Conservation (phyloP, 2,888 invertebrate genomes). For the Trissoscelio sp. region DNA sequence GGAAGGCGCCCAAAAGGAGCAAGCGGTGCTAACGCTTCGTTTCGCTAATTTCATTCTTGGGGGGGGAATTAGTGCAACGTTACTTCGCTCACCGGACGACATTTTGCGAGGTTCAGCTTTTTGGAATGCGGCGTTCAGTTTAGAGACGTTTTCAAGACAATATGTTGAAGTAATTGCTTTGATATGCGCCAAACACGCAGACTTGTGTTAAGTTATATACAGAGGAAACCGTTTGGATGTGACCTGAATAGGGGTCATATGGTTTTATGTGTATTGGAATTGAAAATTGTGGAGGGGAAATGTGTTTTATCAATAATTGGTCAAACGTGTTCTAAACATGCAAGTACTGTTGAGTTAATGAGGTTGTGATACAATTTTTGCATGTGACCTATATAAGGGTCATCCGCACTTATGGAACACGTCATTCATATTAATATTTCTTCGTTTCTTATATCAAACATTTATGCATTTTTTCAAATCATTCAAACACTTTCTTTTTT, state of each 20-base stretch:
- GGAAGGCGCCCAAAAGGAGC: constrained; percentile 75
- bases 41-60: constrained; percentile 71
- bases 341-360: constrained; percentile 27
- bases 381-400: constrained; percentile 36
- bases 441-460: neutral
- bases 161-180: constrained; percentile 38
- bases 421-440: neutral
- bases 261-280: constrained; percentile 48
- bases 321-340: constrained; percentile 57
- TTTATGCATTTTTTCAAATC: no score
- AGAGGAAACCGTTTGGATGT: constrained; percentile 32
- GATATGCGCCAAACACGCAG: constrained; percentile 26
- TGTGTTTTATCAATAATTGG: constrained; percentile 62
- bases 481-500: no score
- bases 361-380: constrained; percentile 42
- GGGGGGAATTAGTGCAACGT: constrained; percentile 64
- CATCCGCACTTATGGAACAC: neutral
- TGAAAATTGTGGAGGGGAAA: constrained; percentile 44
- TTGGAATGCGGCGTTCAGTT: constrained; percentile 20
- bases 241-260: constrained; percentile 48
- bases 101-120: constrained; percentile 31
- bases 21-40: constrained; percentile 67
- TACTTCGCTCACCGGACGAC: constrained; percentile 13
- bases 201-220: constrained; percentile 22
- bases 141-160: constrained; percentile 23